Evolutionary conservation across 1,140 invertebrate species (phyloP), one percentile per base, ranked within the genome.

Genomic region (Sitodiplosis mosellana): DNA sequence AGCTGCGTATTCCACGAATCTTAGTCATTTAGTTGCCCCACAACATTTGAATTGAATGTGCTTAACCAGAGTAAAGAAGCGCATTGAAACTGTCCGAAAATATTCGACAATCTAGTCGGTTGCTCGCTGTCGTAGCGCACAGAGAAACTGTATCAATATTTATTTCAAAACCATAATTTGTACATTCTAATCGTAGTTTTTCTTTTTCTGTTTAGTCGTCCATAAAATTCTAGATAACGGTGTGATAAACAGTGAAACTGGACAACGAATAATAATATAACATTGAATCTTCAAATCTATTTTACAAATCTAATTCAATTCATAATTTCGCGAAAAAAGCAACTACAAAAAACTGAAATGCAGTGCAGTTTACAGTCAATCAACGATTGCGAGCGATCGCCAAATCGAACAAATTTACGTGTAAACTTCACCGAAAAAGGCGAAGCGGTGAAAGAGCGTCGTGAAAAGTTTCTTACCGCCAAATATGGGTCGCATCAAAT

Each of bases 401-500:
- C 80, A 19, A 78, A 81, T 47, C 80, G 82, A 59, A 71, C 78
- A 38, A 82, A 81, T 56, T 73, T 89, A 22, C 83, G 87, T 57
- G 87, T 90, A 48, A 87, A 87, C 60, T 90, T 91, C 64, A 85
- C 77, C 51, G 83, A 87, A 56, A 87, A 87, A 64, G 82, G 80
- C 20, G 73, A 76, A 54, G 73, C 84, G 68, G 80, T 89, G 18
- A 87, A 87, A 63, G 84, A 89, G 62, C 75, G 83, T 17, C 69
- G 86, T 33, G 87, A 93, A 66, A 92, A 93, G 68, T 95, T 94
- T 68, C 76, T 95, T 50, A 95, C 91, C 33, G 90, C 91, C 51
- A 95, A 95, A 65, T 96, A 95, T 60, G 90, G 90, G 48, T 84
- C 84, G 52, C 91, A 95, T 70, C 91, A 95, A 71, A 96, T 95